Evolutionary conservation across 2,797 vertebrate species (phyloP).

Genomic region (Spheniscus humboldti): DNA sequence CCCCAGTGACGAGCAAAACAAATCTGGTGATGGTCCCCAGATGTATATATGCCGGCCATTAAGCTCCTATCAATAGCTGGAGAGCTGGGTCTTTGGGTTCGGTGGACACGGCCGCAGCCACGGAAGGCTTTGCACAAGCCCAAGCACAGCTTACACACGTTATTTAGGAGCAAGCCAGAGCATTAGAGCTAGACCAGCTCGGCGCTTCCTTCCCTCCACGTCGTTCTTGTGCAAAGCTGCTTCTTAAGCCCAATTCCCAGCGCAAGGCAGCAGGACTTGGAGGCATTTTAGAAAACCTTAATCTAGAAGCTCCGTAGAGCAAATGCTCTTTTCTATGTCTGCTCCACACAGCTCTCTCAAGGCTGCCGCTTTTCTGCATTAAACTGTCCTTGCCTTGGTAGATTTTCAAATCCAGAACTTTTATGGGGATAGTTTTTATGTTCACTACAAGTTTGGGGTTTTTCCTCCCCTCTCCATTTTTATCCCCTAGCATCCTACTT

Average conservation of each 20-base stretch:
- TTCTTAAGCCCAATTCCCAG: neutral
- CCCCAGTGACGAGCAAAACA: neutral
- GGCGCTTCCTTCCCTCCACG: rapidly evolving
- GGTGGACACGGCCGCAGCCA: rapidly evolving
- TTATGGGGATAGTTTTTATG: neutral
- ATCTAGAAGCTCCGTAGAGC: neutral
- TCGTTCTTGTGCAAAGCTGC: neutral
- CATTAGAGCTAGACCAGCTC: neutral
- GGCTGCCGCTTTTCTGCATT: neutral
- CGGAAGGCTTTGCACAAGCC: neutral
- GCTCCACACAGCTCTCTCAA: neutral
- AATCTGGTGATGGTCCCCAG: neutral
- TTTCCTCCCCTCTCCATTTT: neutral
- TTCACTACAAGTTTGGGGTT: rapidly evolving
- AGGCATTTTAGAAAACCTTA: neutral
- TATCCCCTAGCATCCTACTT: neutral
- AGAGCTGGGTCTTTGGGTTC: neutral
- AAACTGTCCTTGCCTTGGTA: neutral
- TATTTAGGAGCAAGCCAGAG: neutral
- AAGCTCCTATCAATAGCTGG: neutral
- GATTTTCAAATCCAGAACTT: neutral
- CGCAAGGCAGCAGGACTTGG: neutral
- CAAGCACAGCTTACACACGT: neutral
- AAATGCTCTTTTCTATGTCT: neutral
- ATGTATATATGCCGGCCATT: rapidly evolving